A percentile compares a stretch with the other conserved stretches of the same genome.
Evolutionary conservation across 2,797 vertebrate species (phyloP).

Genomic region (Strix occidentalis): DNA sequence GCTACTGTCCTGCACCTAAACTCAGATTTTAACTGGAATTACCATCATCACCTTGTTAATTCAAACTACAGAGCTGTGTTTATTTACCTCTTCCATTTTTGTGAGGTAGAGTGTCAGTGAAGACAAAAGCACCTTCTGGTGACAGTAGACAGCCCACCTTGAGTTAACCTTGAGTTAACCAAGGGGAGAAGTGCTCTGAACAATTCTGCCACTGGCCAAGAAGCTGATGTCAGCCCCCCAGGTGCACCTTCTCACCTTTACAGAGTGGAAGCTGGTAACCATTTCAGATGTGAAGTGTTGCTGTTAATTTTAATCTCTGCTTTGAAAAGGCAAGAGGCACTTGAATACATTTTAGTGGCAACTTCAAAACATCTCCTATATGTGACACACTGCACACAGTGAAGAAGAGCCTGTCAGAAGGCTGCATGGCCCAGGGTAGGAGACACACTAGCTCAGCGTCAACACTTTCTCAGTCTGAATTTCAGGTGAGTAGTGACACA

Average conservation of each 20-base stretch:
- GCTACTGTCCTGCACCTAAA: background rate
- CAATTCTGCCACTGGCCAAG: background rate
- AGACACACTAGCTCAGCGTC: background rate
- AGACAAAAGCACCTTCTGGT: background rate
- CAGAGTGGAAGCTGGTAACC: background rate
- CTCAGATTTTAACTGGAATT: background rate
- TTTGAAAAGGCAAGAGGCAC: background rate
- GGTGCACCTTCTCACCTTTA: background rate
- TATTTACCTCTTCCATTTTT: background rate
- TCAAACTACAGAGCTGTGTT: background rate
- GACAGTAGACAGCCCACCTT: background rate
- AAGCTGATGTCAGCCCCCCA: background rate
- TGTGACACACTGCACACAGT: background rate
- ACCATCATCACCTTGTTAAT: background rate
- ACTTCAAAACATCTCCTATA: background rate
- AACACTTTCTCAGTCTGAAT: background rate
- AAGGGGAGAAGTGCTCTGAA: background rate
- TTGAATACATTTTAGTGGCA: background rate
- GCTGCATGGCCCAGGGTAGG: background rate
- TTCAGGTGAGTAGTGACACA: background rate
- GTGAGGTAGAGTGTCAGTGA: background rate
- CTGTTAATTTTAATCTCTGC: background rate
- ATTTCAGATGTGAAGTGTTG: background rate
- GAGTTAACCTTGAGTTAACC: background rate
- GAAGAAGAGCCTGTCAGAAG: background rate